A percentile compares a stretch with the other conserved stretches of the same genome.
These are phyloP conservation scores for Sebastiscus albofasciatus DNA, from an alignment of 2,797 vertebrate genomes.

Conservation along the genomic window DNA sequence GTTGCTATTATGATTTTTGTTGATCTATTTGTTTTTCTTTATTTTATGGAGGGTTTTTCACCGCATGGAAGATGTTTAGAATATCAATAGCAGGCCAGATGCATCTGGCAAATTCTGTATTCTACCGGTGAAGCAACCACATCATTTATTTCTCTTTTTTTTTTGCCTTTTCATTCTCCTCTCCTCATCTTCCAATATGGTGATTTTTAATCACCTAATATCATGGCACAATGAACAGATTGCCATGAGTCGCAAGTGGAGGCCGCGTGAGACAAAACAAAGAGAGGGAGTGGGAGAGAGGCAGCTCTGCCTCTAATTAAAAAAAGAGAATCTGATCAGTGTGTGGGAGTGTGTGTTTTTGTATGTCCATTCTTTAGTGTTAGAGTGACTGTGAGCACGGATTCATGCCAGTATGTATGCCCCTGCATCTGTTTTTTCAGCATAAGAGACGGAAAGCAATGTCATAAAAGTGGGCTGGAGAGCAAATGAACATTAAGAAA, in stretches of 20 bases:
- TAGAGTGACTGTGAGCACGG: neutral
- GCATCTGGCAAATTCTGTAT: slow-evolving; percentile 45
- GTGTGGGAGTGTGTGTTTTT: slow-evolving; percentile 19
- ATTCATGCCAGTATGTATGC: neutral
- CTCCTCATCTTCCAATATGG: slow-evolving; percentile 66
- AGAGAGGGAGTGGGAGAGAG: slow-evolving; percentile 32
- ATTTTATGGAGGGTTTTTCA: slow-evolving; percentile 55
- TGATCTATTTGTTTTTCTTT: slow-evolving; percentile 64
- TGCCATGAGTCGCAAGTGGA: slow-evolving; percentile 67
- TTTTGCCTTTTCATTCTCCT: slow-evolving; percentile 58
- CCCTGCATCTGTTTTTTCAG: slow-evolving; percentile 20
- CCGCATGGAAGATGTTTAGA: slow-evolving; percentile 57
- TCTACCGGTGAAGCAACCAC: slow-evolving; percentile 50
- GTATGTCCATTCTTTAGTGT: slow-evolving; percentile 9
- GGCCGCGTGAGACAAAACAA: slow-evolving; percentile 67
- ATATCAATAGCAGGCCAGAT: slow-evolving; percentile 68
- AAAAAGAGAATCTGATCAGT: slow-evolving; percentile 65
- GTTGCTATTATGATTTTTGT: slow-evolving; percentile 57
- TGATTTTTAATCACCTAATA: slow-evolving; percentile 84
- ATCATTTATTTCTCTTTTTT: slow-evolving; percentile 26
- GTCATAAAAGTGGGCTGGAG: neutral
- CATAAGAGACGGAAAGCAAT: neutral
- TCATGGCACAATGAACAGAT: slow-evolving; percentile 82
- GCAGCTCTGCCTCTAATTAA: slow-evolving; percentile 57
- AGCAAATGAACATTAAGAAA: neutral